phyloP scores from a whole-genome alignment of 2,888 invertebrate species.

The Drosophila emarginata region DNA sequence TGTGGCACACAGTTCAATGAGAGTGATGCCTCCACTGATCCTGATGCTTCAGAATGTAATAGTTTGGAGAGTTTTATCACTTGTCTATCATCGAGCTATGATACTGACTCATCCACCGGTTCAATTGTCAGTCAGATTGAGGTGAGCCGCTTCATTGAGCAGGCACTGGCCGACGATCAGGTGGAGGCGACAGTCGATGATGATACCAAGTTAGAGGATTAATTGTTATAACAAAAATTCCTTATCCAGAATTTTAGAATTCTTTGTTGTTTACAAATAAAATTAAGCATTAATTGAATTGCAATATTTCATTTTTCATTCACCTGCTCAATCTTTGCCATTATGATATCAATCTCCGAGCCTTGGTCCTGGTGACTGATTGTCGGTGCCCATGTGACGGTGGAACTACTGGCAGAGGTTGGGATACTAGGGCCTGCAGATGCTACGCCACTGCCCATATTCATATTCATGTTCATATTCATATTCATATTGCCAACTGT shows the following conservation, averaged over 20 bases:
- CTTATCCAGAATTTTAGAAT: too few relatives aligned
- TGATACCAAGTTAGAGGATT: neutral
- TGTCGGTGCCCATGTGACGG: conserved; percentile 83
- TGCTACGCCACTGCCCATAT: conserved; percentile 60
- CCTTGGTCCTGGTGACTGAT: conserved; percentile 84
- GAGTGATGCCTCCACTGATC: neutral
- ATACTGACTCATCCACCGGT: conserved; percentile 1
- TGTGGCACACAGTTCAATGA: conserved; percentile 46
- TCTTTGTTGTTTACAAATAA: conserved; percentile 8
- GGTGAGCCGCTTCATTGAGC: conserved; percentile 23
- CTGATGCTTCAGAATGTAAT: neutral
- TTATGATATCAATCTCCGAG: conserved; percentile 94
- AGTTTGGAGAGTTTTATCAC: conserved; percentile 45
- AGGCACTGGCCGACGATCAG: conserved; percentile 12
- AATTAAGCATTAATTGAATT: neutral
- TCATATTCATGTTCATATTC: conserved; percentile 10
- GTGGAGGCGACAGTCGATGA: neutral
- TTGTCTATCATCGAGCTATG: conserved; percentile 29
- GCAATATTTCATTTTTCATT: conserved; percentile 20
- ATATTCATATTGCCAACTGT: conserved; percentile 46
- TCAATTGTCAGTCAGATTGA: conserved; percentile 27
- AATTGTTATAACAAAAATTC: neutral
- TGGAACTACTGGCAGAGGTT: conserved; percentile 77
- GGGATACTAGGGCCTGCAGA: conserved; percentile 71
- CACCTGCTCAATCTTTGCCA: conserved; percentile 95